phyloP scores from a whole-genome alignment of 2,113 vertebrate genomes.

The Nerophis lumbriciformis region DNA sequence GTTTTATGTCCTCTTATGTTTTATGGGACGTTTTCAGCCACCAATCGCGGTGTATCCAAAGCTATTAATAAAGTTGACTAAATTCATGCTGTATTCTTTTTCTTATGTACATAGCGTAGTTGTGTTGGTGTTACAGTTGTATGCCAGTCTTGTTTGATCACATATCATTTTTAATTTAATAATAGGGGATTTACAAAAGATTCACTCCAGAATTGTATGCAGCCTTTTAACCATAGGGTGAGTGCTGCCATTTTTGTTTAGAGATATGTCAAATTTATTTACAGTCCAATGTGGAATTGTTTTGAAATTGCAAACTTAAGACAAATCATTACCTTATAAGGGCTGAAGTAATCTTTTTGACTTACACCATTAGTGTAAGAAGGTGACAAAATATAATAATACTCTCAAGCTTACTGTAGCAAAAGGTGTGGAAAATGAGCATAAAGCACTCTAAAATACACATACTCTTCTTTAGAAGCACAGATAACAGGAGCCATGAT shows the following conservation, averaged over 20 bases:
- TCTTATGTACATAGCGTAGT: not conserved
- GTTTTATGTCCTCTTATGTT: constrained; percentile 14
- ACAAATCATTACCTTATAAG: not conserved
- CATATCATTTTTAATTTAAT: not conserved
- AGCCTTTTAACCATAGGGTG: not conserved
- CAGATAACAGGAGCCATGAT: not conserved
- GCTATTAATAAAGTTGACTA: constrained; percentile 30
- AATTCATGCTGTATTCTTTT: constrained; percentile 17
- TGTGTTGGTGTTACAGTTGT: not conserved
- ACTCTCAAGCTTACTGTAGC: not conserved
- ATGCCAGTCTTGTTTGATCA: not conserved
- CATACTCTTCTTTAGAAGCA: not conserved
- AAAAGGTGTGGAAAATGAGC: not conserved
- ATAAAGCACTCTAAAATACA: constrained; percentile 1
- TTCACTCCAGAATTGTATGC: not conserved
- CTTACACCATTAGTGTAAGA: no score
- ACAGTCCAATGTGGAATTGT: not conserved
- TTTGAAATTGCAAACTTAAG: not conserved
- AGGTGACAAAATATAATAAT: not conserved
- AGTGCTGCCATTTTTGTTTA: no score
- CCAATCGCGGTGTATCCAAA: constrained; percentile 18
- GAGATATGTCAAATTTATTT: no score
- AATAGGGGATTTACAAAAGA: not conserved
- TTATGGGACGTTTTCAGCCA: constrained; percentile 34
- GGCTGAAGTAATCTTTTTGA: no score